These are phyloP conservation scores for Aurelia coerulea DNA, from an alignment of 30 jellyfish, hydroid and myxozoan genomes.

Conservation along the genomic window DNA sequence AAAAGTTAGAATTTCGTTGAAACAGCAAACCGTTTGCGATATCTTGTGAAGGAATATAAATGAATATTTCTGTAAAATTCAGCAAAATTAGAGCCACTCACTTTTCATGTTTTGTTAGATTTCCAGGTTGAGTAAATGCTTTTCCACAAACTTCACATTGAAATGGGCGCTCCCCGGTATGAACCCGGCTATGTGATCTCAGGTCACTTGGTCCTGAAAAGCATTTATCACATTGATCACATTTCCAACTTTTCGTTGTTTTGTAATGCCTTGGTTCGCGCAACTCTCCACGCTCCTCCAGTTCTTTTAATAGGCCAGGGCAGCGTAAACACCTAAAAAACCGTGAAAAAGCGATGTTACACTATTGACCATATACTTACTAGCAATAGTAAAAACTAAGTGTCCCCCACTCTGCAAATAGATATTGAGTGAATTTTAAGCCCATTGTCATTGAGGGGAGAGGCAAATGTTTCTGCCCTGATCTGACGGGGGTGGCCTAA, in stretches of 20 bases:
- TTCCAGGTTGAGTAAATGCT: conserved; percentile 72
- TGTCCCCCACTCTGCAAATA: too few species aligned
- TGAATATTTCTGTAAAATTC: too few species aligned
- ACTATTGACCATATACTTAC: too few species aligned
- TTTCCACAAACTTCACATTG: conserved; percentile 57
- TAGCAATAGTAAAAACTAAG: too few species aligned
- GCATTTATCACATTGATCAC: conserved; percentile 62
- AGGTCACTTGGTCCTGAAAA: conserved; percentile 79
- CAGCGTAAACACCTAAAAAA: conserved; percentile 39
- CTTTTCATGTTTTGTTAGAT: conserved; percentile 69
- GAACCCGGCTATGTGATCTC: conserved; percentile 69
- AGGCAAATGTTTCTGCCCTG: too few species aligned
- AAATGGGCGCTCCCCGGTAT: conserved; percentile 72
- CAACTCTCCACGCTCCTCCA: conserved; percentile 47
- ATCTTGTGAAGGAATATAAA: too few species aligned
- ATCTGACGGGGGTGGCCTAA: too few species aligned
- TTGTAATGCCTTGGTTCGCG: conserved; percentile 33
- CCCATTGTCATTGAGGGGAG: too few species aligned
- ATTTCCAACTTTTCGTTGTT: conserved; percentile 50
- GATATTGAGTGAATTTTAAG: too few species aligned
- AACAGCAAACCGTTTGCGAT: too few species aligned
- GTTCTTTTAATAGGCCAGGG: conserved; percentile 39
- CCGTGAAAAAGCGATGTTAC: too few species aligned
- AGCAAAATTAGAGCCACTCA: neutral
- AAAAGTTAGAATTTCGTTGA: too few species aligned